phyloP scores from a whole-genome alignment of 2,113 vertebrate species.

The Peromyscus polionotus region DNA sequence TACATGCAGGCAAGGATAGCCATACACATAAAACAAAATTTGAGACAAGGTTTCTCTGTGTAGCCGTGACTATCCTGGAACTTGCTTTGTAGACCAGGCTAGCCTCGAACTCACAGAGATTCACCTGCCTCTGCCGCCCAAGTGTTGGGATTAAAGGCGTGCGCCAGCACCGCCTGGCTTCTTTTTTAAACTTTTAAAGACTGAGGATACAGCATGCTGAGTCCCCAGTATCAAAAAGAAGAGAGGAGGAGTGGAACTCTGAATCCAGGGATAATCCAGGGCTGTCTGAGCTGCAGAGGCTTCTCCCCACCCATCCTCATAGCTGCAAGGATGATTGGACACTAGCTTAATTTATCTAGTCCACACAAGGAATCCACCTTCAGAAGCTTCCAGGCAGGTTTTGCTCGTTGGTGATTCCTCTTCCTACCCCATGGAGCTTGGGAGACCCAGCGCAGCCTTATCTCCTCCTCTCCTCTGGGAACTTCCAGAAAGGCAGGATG shows the following conservation, averaged over 20 bases:
- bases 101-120: no score
- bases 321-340: slow-evolving; percentile 54
- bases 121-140: no score
- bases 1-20: not conserved
- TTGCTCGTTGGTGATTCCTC: not conserved
- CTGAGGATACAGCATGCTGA: not conserved
- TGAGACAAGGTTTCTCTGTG: no score
- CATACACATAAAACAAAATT: not conserved
- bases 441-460: not conserved
- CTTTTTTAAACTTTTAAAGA: not conserved
- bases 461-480: not conserved
- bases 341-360: slow-evolving; percentile 22
- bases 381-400: slow-evolving; percentile 49
- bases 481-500: not conserved
- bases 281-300: no score
- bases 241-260: not conserved
- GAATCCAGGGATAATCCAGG: not conserved
- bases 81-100: no score
- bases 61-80: no score
- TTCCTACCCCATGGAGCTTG: not conserved
- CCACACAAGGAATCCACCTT: not conserved
- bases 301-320: not conserved
- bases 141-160: no score
- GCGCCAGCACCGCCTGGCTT: not conserved
- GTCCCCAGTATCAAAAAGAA: not conserved